Percentiles rank a stretch among this genome's conserved stretches.
These are phyloP conservation scores for Ectemnius continuus DNA, from an alignment of 2,888 invertebrate species.

Conservation along the genomic window DNA sequence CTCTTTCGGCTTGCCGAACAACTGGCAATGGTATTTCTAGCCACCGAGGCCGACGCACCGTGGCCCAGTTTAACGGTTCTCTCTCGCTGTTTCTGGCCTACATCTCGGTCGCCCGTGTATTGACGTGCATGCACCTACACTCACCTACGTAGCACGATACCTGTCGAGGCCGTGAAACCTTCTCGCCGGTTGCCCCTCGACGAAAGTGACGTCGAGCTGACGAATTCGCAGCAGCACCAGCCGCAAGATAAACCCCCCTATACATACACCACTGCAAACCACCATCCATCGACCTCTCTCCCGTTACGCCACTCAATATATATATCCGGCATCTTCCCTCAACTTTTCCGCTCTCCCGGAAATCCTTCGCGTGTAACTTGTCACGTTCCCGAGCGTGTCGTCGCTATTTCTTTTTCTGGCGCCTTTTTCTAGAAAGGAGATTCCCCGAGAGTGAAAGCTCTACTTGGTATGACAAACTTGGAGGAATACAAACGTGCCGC, in stretches of 20 bases:
- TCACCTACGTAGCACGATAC: conserved; percentile 27
- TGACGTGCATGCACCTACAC: conserved; percentile 29
- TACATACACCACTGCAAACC: too few species aligned
- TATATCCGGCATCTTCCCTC: not conserved
- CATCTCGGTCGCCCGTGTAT: conserved; percentile 46
- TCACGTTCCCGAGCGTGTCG: conserved; percentile 10
- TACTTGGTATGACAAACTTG: conserved; percentile 35
- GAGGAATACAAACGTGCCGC: not conserved
- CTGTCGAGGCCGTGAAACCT: conserved; percentile 41
- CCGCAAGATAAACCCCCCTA: not conserved
- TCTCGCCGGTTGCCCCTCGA: conserved; percentile 1
- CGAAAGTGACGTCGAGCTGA: conserved; percentile 2
- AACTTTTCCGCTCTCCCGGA: not conserved
- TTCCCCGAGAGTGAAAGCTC: conserved; percentile 17
- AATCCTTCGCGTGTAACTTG: not conserved
- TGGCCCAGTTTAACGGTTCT: conserved; percentile 58
- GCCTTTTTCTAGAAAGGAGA: conserved; percentile 11
- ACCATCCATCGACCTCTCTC: too few species aligned
- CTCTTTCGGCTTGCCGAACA: conserved; percentile 33
- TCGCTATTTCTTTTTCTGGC: conserved; percentile 20
- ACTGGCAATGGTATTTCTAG: conserved; percentile 61
- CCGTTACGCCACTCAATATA: too few species aligned
- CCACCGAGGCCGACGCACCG: conserved; percentile 63
- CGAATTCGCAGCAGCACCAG: not conserved
- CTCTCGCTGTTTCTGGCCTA: conserved; percentile 53